Percentiles rank a stretch among this genome's conserved stretches.
Conservation (phyloP, 2,797 vertebrate species). For the Enteromius treurensis region DNA sequence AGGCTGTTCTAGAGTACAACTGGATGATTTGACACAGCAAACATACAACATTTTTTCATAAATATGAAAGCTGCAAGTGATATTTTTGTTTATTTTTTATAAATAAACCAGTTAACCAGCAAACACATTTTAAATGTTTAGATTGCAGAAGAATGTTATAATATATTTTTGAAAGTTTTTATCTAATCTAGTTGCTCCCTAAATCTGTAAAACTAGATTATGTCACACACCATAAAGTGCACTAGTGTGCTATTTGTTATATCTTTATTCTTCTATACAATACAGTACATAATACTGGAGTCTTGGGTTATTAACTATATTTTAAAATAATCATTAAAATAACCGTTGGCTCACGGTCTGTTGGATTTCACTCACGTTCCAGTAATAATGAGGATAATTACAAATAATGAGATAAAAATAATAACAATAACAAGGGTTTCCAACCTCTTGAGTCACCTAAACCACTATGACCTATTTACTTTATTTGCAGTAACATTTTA, state of each 20-base stretch:
- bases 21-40: neutral
- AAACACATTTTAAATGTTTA: neutral
- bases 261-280: neutral
- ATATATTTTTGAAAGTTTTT: neutral
- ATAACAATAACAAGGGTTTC: constrained; percentile 11
- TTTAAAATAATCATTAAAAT: neutral
- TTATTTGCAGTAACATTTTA: neutral
- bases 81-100: neutral
- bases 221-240: neutral
- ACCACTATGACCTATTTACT: constrained; percentile 5
- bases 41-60: neutral
- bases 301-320: neutral
- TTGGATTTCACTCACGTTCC: neutral
- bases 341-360: neutral
- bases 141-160: neutral
- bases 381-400: neutral
- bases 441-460: neutral
- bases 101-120: too few species aligned
- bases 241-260: neutral
- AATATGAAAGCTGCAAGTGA: neutral
- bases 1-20: neutral
- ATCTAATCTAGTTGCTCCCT: neutral
- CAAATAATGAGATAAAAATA: neutral
- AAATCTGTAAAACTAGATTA: neutral
- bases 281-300: neutral